Evolutionary conservation across 2,888 invertebrate species (phyloP).

Genomic region (Conomelus anceps): DNA sequence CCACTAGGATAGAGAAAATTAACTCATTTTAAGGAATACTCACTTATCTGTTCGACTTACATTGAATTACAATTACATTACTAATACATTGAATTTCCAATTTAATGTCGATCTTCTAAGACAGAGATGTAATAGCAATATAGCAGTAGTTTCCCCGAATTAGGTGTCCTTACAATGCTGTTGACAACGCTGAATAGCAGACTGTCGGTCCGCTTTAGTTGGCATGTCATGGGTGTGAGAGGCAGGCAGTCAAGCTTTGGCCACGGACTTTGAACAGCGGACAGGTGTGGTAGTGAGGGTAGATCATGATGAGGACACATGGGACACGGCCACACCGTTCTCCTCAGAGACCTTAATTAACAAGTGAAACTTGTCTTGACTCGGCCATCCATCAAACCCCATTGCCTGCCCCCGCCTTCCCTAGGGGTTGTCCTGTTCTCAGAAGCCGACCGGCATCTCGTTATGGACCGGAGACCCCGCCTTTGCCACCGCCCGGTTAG

Average conservation of each 20-base stretch:
- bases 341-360: not conserved
- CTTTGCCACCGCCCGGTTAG: too few relatives aligned
- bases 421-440: not conserved
- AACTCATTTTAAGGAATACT: too few relatives aligned
- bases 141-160: not conserved
- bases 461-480: too few relatives aligned
- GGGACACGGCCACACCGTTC: not conserved
- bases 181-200: not conserved
- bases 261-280: too few relatives aligned
- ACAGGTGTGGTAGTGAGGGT: not conserved
- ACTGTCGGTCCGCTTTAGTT: not conserved
- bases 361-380: not conserved
- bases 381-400: not conserved
- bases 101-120: too few relatives aligned
- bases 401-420: not conserved
- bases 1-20: too few relatives aligned
- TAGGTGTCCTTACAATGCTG: not conserved
- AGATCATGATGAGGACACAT: not conserved
- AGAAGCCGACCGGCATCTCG: not conserved
- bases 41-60: too few relatives aligned
- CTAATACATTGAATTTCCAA: not conserved
- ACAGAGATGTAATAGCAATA: not conserved
- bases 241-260: too few relatives aligned
- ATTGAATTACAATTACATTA: too few relatives aligned
- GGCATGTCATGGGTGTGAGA: not conserved